phyloP scores from a whole-genome alignment of 2,113 vertebrate genomes.

The Eudyptes chrysolophus region DNA sequence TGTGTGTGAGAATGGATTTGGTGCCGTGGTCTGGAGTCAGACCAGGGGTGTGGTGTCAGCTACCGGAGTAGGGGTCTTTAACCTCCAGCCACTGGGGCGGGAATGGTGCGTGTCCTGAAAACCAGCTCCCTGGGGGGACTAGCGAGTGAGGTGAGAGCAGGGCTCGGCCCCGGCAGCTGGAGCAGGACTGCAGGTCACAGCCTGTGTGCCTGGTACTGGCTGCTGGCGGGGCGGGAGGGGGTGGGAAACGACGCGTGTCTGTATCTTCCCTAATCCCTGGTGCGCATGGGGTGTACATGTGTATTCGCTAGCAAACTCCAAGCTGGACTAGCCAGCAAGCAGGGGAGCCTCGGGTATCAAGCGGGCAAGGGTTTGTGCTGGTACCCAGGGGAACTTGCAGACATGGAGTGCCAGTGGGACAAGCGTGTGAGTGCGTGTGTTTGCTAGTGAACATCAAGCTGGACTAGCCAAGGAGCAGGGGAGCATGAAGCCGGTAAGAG shows the following conservation, averaged over 20 bases:
- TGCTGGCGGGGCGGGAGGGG: too few relatives aligned
- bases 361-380: neutral
- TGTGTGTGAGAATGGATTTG: neutral
- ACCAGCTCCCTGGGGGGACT: neutral
- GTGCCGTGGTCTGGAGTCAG: neutral
- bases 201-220: neutral
- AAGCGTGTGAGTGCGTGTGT: fast-evolving
- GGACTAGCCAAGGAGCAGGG: neutral
- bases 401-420: neutral
- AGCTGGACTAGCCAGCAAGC: neutral
- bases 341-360: too few relatives aligned
- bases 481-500: neutral
- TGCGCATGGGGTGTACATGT: fast-evolving
- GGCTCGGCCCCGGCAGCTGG: neutral
- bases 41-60: fast-evolving
- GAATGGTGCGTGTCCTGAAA: neutral
- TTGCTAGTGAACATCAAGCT: neutral
- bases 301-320: neutral
- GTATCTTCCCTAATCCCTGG: too few relatives aligned
- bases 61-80: neutral
- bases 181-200: neutral
- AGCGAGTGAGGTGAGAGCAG: fast-evolving
- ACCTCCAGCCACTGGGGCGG: neutral
- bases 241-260: fast-evolving
- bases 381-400: neutral